phyloP scores from a whole-genome alignment of 1,140 invertebrate genomes.

The Drosophila miranda region DNA sequence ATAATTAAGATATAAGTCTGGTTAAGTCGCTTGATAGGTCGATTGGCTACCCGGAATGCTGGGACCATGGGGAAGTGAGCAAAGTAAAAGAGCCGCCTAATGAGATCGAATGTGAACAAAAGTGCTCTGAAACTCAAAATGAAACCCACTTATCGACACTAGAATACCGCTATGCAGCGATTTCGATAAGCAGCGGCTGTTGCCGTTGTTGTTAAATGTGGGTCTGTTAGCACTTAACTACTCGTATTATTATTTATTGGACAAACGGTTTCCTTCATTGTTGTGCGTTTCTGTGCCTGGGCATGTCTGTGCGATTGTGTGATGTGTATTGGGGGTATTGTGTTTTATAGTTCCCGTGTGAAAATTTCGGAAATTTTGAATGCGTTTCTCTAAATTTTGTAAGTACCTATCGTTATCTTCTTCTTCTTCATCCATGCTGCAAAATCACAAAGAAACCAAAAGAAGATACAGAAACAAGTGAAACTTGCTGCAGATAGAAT shows the following conservation, averaged over 20 bases:
- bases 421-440: conserved; percentile 70
- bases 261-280: no score
- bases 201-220: no score
- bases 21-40: background rate
- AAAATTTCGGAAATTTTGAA: conserved; percentile 15
- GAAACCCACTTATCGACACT: no score
- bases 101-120: no score
- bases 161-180: no score
- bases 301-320: conserved; percentile 1
- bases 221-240: no score
- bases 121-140: no score
- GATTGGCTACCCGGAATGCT: conserved; percentile 3
- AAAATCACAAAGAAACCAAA: conserved; percentile 74
- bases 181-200: no score
- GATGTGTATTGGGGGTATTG: conserved; percentile 10
- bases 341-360: conserved; percentile 15
- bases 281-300: background rate
- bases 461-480: conserved; percentile 48
- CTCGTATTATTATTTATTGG: no score
- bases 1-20: conserved; percentile 26
- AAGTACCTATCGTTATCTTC: conserved; percentile 62
- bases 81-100: no score
- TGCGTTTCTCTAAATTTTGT: conserved; percentile 24
- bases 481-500: conserved; percentile 24
- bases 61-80: background rate